Conservation (phyloP, 2,888 invertebrate species). For the Acleris holmiana region DNA sequence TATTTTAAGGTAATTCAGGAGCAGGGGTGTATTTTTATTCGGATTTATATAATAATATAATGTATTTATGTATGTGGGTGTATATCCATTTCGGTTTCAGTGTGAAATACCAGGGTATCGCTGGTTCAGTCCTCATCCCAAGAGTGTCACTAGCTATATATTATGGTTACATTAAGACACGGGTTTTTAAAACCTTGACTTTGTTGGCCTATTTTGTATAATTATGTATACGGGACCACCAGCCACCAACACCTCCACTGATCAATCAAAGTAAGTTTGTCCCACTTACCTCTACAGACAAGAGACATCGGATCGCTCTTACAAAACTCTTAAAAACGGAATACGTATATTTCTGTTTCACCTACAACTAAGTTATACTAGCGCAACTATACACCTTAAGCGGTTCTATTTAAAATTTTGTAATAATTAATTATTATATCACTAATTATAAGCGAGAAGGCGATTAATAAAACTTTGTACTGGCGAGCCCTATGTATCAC, state of each 20-base stretch:
- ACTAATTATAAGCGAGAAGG: slow-evolving; percentile 71
- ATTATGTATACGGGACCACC: neutral
- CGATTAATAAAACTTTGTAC: slow-evolving; percentile 80
- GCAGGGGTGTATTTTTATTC: too few relatives aligned
- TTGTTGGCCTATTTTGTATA: neutral
- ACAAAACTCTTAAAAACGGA: slow-evolving; percentile 52
- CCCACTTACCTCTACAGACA: slow-evolving; percentile 78
- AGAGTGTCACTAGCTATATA: too few relatives aligned
- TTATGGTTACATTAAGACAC: too few relatives aligned
- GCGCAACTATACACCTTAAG: slow-evolving; percentile 67
- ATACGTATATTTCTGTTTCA: slow-evolving; percentile 42
- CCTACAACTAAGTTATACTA: slow-evolving; percentile 52
- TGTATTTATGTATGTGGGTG: too few relatives aligned
- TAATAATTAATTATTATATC: slow-evolving; percentile 47
- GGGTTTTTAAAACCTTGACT: neutral
- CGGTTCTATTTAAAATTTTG: slow-evolving; percentile 55
- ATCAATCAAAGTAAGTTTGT: slow-evolving; percentile 18
- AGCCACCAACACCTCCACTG: slow-evolving; percentile 26
- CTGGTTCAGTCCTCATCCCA: too few relatives aligned
- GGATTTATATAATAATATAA: too few relatives aligned
- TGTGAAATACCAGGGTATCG: too few relatives aligned
- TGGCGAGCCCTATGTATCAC: slow-evolving; percentile 62
- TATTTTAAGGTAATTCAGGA: too few relatives aligned
- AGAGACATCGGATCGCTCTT: slow-evolving; percentile 70
- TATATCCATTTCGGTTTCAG: too few relatives aligned